These are phyloP conservation scores for Oxycera nigricornis DNA, from an alignment of 2,888 invertebrate species.

Conservation along the genomic window DNA sequence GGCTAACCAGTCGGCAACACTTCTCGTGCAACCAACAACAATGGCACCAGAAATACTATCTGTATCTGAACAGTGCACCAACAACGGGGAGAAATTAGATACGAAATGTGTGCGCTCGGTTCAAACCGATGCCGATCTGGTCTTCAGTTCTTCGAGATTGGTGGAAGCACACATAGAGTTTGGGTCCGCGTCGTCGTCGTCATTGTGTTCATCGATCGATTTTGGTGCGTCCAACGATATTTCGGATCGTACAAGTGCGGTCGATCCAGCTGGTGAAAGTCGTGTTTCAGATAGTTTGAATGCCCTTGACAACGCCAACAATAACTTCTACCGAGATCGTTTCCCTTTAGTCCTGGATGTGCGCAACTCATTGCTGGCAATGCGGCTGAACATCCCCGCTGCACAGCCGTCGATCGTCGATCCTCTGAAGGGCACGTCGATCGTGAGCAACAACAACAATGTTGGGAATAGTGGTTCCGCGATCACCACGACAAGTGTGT, in stretches of 20 bases:
- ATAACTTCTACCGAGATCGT: conserved; percentile 26
- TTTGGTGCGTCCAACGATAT: conserved; percentile 38
- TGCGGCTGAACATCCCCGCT: conserved; percentile 60
- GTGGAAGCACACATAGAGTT: conserved; percentile 41
- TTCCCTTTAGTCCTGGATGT: conserved; percentile 42
- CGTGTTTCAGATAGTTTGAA: conserved; percentile 22
- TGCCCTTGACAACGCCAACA: conserved; percentile 26
- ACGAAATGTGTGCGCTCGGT: conserved; percentile 41
- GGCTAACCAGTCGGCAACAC: conserved; percentile 16
- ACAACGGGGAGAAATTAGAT: conserved; percentile 50
- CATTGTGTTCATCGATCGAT: conserved; percentile 45
- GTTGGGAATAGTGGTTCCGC: conserved; percentile 2
- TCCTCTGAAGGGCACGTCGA: conserved; percentile 32
- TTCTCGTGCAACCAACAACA: conserved; percentile 37
- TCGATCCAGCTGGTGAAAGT: conserved; percentile 41
- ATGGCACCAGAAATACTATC: conserved; percentile 52
- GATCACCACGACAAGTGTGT: conserved; percentile 49
- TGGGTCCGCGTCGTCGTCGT: conserved; percentile 43
- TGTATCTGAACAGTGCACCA: conserved; percentile 56
- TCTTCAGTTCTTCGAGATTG: conserved; percentile 42
- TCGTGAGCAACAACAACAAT: not conserved
- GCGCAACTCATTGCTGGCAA: conserved; percentile 49
- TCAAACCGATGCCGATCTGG: conserved; percentile 42
- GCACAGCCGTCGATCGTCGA: conserved; percentile 42
- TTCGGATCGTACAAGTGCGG: conserved; percentile 4